Base-by-base conservation (phyloP, 2,113 vertebrate genomes). In the Clarias gariepinus region DNA sequence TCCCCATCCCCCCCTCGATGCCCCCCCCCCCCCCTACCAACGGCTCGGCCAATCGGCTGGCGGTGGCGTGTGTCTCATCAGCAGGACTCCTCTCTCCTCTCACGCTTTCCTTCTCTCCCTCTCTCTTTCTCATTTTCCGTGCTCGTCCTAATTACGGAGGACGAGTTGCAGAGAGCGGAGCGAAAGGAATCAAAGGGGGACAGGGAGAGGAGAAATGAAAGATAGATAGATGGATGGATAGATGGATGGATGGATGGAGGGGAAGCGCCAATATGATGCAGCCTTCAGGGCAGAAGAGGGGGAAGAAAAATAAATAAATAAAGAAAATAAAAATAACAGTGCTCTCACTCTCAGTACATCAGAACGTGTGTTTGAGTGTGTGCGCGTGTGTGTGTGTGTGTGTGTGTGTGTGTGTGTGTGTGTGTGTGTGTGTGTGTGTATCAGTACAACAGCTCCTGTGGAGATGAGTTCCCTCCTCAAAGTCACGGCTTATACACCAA, bases 81-180 rank as follows among this genome's bases (percentile, higher is more conserved):
- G 91, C 88, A 89, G 74, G 64, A 87, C 88, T 77, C 84, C 86
- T 58, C 52, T 81, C 16, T 28, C 74, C 64, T 33, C 52, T 25
- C 71, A 55, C 55, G 23, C 61, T 84, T n/a, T 15, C 25, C 13
- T 23, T 25, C 60, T 18, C 47, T 66, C 30, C 11, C 83, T n/a
- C n/a, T 74, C 57, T 30, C 86, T 63, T 74, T 60, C 60, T 68
- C 73, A 68, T 83, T 84, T 81, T 88, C 76, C 85, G 85, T 90
- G 89, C 90, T 89, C 86, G 89, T 89, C 89, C 90, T 91, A 91
- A 91, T 91, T 91, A 91, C 78, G 89, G 88, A 82, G 86, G 90
- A 89, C 86, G 89, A 88, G 87, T 86, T 81, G 88, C 86, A 80
- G 82, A 85, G 82, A 64, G 30, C 76, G 36, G 81, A 85, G 84